phyloP scores from a whole-genome alignment of 2,888 invertebrate genomes.

The Diogma glabrata region DNA sequence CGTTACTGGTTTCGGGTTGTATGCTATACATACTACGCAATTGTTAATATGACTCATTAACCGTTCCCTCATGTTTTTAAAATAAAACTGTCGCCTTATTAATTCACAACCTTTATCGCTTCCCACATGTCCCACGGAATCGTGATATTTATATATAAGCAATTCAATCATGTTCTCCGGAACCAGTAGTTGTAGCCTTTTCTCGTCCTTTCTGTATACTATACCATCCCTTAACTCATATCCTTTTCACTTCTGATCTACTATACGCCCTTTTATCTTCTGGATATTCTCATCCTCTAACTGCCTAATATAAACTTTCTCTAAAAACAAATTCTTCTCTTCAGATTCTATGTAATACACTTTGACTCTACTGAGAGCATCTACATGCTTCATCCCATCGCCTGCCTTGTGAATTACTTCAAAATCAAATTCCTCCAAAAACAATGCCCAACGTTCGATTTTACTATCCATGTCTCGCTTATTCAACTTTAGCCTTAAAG shows the following conservation, averaged over 20 bases:
- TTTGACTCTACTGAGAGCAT: neutral
- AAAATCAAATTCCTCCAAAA: neutral
- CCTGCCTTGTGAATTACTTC: neutral
- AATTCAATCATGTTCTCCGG: neutral
- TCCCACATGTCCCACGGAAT: neutral
- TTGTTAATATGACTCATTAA: too few relatives aligned
- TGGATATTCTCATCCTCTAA: neutral
- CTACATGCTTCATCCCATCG: neutral
- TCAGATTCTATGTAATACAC: neutral
- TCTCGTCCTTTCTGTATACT: neutral
- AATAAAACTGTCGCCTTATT: neutral
- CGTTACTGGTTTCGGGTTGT: too few relatives aligned
- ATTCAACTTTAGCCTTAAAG: neutral
- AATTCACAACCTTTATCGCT: neutral
- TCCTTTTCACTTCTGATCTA: neutral
- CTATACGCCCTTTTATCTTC: neutral
- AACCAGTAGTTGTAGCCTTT: neutral
- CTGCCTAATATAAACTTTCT: neutral
- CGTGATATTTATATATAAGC: neutral
- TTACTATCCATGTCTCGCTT: neutral
- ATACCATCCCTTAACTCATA: neutral
- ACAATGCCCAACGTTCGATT: neutral
- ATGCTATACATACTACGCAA: too few relatives aligned
- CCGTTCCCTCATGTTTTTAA: too few relatives aligned
- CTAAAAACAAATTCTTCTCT: neutral